Evolutionary conservation across 2,113 vertebrate species (phyloP).

Genomic region (Mesitornis unicolor): DNA sequence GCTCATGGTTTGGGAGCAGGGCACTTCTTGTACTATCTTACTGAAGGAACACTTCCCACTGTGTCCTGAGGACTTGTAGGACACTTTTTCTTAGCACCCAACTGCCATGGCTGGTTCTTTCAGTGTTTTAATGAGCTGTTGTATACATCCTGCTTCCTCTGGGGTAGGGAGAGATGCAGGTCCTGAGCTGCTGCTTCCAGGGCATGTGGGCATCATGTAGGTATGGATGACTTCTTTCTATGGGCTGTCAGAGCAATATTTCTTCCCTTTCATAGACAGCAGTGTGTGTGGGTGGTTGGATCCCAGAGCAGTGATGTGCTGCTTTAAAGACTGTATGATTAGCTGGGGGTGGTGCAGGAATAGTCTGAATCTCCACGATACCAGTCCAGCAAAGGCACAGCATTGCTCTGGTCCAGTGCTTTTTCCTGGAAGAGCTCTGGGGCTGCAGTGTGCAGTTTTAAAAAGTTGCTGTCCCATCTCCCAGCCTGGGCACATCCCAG

Average conservation of each 20-base stretch:
- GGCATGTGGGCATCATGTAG: accelerated
- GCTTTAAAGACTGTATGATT: not conserved
- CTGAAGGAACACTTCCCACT: not conserved
- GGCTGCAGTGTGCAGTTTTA: not conserved
- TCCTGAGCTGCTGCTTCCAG: not conserved
- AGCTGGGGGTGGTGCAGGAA: not conserved
- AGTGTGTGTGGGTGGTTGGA: not conserved
- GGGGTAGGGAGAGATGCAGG: not conserved
- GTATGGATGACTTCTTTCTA: not conserved
- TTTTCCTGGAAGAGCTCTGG: not conserved
- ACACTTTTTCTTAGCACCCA: not conserved
- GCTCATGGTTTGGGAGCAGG: not conserved
- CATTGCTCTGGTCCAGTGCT: too few relatives aligned
- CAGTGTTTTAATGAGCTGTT: not conserved
- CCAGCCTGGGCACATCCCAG: not conserved
- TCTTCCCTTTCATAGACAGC: not conserved
- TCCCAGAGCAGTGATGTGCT: not conserved
- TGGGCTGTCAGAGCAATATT: not conserved
- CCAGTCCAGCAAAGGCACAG: not conserved
- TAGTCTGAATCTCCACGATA: not conserved
- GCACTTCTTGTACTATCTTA: not conserved
- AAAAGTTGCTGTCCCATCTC: not conserved
- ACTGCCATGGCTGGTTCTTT: not conserved
- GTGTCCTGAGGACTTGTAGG: not conserved
- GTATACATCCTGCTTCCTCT: not conserved